These are phyloP conservation scores for Epizoanthus stellaris DNA, from an alignment of 92 coral and sea anemone genomes.

Conservation along the genomic window DNA sequence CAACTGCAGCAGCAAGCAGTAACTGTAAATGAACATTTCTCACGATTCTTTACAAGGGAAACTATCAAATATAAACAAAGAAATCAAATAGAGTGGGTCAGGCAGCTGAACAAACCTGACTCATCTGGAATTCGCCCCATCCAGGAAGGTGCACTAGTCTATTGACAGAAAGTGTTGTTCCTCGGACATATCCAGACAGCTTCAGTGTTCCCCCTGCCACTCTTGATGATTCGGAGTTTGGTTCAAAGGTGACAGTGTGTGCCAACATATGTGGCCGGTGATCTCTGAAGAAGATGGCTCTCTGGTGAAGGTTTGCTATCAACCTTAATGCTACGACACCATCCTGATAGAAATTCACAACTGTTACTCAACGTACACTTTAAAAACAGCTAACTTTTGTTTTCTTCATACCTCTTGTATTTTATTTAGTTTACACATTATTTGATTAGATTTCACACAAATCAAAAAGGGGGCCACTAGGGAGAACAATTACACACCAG, in stretches of 20 bases:
- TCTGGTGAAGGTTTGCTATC: slow-evolving; percentile 90
- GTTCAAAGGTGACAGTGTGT: slow-evolving; percentile 76
- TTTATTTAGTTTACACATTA: too few relatives aligned
- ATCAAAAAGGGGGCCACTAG: too few relatives aligned
- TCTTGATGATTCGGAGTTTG: slow-evolving; percentile 55
- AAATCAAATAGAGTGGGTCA: neutral
- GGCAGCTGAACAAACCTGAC: slow-evolving; percentile 67
- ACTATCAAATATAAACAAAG: neutral
- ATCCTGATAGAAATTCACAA: slow-evolving; percentile 65
- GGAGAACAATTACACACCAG: too few relatives aligned
- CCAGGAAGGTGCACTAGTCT: slow-evolving; percentile 92
- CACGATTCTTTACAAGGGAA: neutral
- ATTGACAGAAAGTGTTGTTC: slow-evolving; percentile 83
- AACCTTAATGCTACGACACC: slow-evolving; percentile 84
- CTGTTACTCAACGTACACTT: too few relatives aligned
- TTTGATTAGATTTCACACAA: too few relatives aligned
- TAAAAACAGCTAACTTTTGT: too few relatives aligned
- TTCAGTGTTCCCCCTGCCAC: slow-evolving; percentile 80
- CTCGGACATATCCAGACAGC: slow-evolving; percentile 90
- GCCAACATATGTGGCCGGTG: slow-evolving; percentile 87
- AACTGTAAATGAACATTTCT: neutral
- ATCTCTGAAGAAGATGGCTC: slow-evolving; percentile 82
- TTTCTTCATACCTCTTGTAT: too few relatives aligned
- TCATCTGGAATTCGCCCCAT: slow-evolving; percentile 91
- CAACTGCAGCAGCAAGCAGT: too few relatives aligned